A percentile compares a stretch with the other conserved stretches of the same genome.
These are phyloP conservation scores for Tethea ocularis DNA, from an alignment of 2,888 invertebrate genomes.

Conservation along the genomic window DNA sequence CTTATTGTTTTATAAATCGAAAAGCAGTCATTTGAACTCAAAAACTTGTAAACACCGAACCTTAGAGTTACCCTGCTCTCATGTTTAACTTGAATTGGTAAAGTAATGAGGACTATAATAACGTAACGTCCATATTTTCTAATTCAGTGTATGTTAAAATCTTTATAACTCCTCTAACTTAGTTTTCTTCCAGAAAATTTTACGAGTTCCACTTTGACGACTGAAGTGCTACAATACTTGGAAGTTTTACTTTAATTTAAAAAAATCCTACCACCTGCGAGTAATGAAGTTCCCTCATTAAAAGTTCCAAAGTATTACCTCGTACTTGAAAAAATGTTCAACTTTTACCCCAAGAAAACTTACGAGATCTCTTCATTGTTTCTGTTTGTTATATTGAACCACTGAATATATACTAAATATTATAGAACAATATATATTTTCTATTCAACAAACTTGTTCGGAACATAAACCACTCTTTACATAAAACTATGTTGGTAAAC, in stretches of 20 bases:
- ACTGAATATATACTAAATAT: neutral
- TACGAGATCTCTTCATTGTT: neutral
- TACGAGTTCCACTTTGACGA: constrained; percentile 27
- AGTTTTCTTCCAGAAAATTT: constrained; percentile 24
- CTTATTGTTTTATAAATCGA: too few relatives aligned
- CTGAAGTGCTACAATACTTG: constrained; percentile 28
- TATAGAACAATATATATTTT: neutral
- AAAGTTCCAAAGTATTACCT: constrained; percentile 45
- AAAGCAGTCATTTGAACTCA: too few relatives aligned
- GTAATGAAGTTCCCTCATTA: constrained; percentile 55
- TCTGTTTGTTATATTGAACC: neutral
- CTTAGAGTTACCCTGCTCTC: too few relatives aligned
- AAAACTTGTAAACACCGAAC: too few relatives aligned
- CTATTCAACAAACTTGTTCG: neutral
- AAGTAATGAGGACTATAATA: too few relatives aligned
- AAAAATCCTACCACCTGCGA: constrained; percentile 45
- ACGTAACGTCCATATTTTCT: too few relatives aligned
- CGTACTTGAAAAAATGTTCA: constrained; percentile 28
- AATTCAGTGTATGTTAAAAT: neutral
- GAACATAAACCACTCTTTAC: neutral
- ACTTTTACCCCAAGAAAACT: constrained; percentile 11
- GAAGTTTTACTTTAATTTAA: constrained; percentile 33
- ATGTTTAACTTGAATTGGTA: too few relatives aligned
- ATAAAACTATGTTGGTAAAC: neutral
- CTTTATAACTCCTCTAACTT: neutral